Base-by-base conservation (phyloP, 2,113 vertebrate genomes). In the Lethenteron camtschaticum region DNA sequence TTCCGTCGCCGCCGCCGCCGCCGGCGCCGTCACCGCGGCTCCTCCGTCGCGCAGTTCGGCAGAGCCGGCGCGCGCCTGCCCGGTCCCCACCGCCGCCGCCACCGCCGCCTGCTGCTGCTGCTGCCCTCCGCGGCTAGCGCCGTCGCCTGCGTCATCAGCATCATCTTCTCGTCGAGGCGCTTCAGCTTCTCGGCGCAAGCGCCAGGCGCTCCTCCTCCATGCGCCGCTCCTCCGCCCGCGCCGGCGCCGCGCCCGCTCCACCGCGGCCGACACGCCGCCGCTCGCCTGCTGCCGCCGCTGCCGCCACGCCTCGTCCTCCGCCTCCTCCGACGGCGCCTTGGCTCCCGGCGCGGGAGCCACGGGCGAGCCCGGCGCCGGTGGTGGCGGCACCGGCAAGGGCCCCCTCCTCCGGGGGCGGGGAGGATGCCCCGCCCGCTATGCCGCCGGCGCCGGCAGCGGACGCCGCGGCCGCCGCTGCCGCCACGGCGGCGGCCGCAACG, bases 131-230 rank as follows among this genome's bases (percentile, higher is more conserved):
- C 24, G 24, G 24, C 24, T 41, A 5, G 24, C 24, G 5, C 24
- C 24, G 24, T 41, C 3, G 24, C 24, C 24, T 41, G 24, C 24
- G 24, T 41, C 24, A 41, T 41, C 24, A 41, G 24, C 24, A 41
- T 41, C 24, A 41, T 14, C 73, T 91, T 91, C 75, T 89, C 87
- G 55, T 91, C 89, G 2, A 91, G 81, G 58, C 83, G 79, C 73
- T 94, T 94, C 9, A 94, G 83, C 72, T 94, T 94, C 75, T 90
- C 87, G 0, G 89, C 89, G 1, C 89, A 94, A 57, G 89, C 89
- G 88, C 88, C 10, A 88, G 80, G 9, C 89, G 80, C 73, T 91
- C 89, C 66, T 94, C 89, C 74, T 90, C 85, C 89, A 94, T 94
- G 68, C 88, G 80, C 0, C 87, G 84, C 55, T 94, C 88, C 60